Conservation (phyloP, 2,113 vertebrate genomes). For the Tetraodon nigroviridis region DNA sequence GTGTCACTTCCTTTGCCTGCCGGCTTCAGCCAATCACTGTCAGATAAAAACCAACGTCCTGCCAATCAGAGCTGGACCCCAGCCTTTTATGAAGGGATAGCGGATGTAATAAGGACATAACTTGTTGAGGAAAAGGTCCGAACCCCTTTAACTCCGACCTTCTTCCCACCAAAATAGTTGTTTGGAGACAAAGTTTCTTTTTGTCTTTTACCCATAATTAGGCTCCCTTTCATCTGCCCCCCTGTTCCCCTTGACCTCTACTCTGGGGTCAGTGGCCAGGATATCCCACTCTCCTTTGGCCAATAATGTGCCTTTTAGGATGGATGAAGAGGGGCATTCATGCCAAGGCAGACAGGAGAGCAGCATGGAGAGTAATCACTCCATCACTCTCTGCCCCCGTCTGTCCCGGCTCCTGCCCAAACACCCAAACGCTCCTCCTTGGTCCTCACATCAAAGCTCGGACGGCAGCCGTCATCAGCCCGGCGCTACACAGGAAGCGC, state of each 20-base stretch:
- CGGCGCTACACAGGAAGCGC: conserved; percentile 47
- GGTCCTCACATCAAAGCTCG: conserved; percentile 70
- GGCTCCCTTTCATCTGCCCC: conserved; percentile 76
- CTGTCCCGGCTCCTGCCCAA: conserved; percentile 70
- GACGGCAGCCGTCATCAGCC: conserved; percentile 39
- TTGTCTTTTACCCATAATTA: conserved; percentile 77
- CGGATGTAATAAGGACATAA: conserved; percentile 62
- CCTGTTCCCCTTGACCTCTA: conserved; percentile 77
- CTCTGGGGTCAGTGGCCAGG: conserved; percentile 76
- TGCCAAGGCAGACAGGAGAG: conserved; percentile 72
- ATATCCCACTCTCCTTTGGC: conserved; percentile 77
- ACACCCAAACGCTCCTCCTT: conserved; percentile 71
- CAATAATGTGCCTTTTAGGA: conserved; percentile 80
- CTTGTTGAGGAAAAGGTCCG: conserved; percentile 70
- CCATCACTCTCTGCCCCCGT: conserved; percentile 73
- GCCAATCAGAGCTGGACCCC: conserved; percentile 62
- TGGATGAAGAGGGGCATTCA: conserved; percentile 80
- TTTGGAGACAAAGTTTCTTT: conserved; percentile 79
- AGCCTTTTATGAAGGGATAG: conserved; percentile 44
- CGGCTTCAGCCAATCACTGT: conserved; percentile 73
- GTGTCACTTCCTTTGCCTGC: conserved; percentile 76
- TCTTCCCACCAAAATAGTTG: conserved; percentile 78
- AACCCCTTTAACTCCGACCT: conserved; percentile 43
- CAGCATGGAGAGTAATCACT: conserved; percentile 74
- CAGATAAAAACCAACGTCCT: conserved; percentile 65